Percentiles rank a stretch among this genome's conserved stretches.
phyloP scores from a whole-genome alignment of 2,888 invertebrate genomes.

The Maniola hyperantus region DNA sequence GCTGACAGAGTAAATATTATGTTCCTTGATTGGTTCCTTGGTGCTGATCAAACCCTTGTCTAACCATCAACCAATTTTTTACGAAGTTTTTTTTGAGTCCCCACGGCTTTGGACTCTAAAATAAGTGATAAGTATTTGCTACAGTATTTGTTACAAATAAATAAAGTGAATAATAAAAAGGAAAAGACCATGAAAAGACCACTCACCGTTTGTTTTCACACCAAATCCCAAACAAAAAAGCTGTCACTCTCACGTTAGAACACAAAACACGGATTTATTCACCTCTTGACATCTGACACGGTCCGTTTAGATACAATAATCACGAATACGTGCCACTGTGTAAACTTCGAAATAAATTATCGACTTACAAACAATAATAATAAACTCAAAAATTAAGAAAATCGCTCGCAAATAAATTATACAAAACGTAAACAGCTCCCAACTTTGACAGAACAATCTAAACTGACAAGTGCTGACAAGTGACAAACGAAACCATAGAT shows the following conservation, averaged over 20 bases:
- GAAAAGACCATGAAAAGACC: slow-evolving; percentile 66
- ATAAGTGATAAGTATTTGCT: background rate
- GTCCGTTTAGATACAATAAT: slow-evolving; percentile 57
- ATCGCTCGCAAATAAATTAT: slow-evolving; percentile 79
- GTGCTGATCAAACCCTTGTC: too few relatives aligned
- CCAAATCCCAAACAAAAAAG: slow-evolving; percentile 79
- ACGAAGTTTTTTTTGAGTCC: background rate
- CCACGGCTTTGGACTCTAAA: background rate
- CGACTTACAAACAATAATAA: slow-evolving; percentile 75
- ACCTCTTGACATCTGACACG: slow-evolving; percentile 82
- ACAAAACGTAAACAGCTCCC: slow-evolving; percentile 82
- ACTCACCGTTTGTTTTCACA: slow-evolving; percentile 77
- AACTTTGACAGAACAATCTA: slow-evolving; percentile 77
- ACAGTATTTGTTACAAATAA: too few relatives aligned
- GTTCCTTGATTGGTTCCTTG: too few relatives aligned
- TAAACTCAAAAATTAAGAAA: slow-evolving; percentile 74
- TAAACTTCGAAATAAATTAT: slow-evolving; percentile 63
- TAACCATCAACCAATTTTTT: background rate
- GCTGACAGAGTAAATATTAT: too few relatives aligned
- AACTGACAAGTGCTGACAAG: slow-evolving; percentile 75
- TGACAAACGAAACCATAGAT: slow-evolving; percentile 68
- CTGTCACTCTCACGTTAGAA: slow-evolving; percentile 76
- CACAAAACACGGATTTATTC: slow-evolving; percentile 76
- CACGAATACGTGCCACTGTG: slow-evolving; percentile 67
- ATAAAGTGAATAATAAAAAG: slow-evolving; percentile 18